Evolutionary conservation across 2,888 invertebrate genomes (phyloP).

Genomic region (Euplexia lucipara): DNA sequence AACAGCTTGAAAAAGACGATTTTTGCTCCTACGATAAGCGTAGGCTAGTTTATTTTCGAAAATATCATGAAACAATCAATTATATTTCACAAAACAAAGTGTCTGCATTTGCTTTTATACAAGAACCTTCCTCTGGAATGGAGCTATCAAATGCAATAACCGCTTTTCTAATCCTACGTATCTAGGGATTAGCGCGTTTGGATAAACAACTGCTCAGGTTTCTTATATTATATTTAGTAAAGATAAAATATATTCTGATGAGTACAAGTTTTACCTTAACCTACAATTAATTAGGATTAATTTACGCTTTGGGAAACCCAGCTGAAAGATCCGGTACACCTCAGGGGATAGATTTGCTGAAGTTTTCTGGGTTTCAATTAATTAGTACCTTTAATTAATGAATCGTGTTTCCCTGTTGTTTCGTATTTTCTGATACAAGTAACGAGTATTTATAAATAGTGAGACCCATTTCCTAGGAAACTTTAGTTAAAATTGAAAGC

Average conservation of each 20-base stretch:
- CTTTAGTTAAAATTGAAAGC: not conserved
- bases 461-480: not conserved
- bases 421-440: slow-evolving; percentile 4
- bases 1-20: too few species aligned
- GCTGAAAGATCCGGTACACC: not conserved
- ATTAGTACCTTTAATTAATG: slow-evolving; percentile 30
- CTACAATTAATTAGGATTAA: slow-evolving; percentile 9
- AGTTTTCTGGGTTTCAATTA: slow-evolving; percentile 21
- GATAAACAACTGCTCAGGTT: too few species aligned
- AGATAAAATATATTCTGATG: not conserved
- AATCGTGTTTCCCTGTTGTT: slow-evolving; percentile 18
- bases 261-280: not conserved
- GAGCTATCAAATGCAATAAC: too few species aligned
- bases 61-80: too few species aligned
- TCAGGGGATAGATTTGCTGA: slow-evolving; percentile 25
- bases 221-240: too few species aligned
- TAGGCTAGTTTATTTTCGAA: too few species aligned
- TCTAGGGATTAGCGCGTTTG: too few species aligned
- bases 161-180: too few species aligned
- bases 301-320: not conserved
- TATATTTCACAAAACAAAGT: too few species aligned
- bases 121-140: too few species aligned
- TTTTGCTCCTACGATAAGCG: too few species aligned
- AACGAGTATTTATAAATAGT: not conserved
- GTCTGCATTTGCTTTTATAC: too few species aligned